Conservation (phyloP, 2,888 invertebrate genomes). For the Drosophila testacea region DNA sequence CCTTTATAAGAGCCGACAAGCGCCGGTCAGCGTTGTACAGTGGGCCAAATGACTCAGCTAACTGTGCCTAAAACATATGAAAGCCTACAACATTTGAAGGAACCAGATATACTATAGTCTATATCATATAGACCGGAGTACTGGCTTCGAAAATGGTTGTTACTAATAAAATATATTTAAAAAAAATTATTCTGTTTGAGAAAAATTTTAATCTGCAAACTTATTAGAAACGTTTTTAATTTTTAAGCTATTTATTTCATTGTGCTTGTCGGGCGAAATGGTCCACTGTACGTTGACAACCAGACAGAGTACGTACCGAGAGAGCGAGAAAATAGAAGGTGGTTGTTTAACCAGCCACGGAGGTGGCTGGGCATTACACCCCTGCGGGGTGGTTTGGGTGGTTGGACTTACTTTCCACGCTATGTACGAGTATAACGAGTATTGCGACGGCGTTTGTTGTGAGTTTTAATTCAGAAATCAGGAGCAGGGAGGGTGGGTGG, state of each 20-base stretch:
- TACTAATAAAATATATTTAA: no score
- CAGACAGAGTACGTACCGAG: constrained; percentile 5
- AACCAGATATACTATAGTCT: no score
- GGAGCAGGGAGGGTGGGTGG: constrained; percentile 48
- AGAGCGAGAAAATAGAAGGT: constrained; percentile 48
- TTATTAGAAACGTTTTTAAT: no score
- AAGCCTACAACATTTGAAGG: no score
- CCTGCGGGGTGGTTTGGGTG: constrained; percentile 55
- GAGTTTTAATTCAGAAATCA: constrained; percentile 46
- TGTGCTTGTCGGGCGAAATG: no score
- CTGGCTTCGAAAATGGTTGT: no score
- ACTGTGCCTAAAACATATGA: no score
- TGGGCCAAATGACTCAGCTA: no score
- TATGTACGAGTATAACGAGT: constrained; percentile 17
- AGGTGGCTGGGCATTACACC: constrained; percentile 31
- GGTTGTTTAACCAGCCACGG: constrained; percentile 56
- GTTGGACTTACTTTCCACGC: constrained; percentile 43
- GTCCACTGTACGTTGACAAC: background rate
- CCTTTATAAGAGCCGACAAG: constrained; percentile 31
- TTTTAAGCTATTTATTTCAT: no score
- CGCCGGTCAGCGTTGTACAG: constrained; percentile 16
- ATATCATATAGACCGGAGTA: no score
- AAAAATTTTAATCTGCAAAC: no score
- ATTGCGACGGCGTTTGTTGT: constrained; percentile 57
- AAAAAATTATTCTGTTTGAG: no score